Evolutionary conservation across 2,113 vertebrate species (phyloP), one percentile per base, ranked within the genome.

Genomic region (Neopipo cinnamomea): DNA sequence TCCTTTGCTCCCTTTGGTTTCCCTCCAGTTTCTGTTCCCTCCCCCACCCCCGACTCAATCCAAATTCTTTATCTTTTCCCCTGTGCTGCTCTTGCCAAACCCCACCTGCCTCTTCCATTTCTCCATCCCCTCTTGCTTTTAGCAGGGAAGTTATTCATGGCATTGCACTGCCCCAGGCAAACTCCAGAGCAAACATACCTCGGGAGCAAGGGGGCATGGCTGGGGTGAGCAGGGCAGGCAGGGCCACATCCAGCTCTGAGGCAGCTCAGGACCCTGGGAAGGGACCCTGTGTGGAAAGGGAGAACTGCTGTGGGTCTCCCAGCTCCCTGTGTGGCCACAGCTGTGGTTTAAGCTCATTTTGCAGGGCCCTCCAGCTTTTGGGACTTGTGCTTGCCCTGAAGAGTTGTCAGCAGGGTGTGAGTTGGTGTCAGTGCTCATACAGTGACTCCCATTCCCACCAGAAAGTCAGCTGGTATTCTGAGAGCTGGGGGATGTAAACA

Each of bases 141-240:
- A 79, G 94, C 37, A 92, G 56, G 70, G 39, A 96, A 96, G 93
- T 92, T 95, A 96, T 96, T 96, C 77, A 89, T 75, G 93, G 95
- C 89, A 96, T 95, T 95, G 81, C 94, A 95, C 76, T 35, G 93
- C 95, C 94, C 66, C 93, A 94, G 95, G 96, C 94, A 91, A 97
- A 31, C 80, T 87, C 31, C 73, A 65, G 56, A 37, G 21, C 89
- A 75, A 52, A 96, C 91, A 95, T 96, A 95, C 95, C 95, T 96
- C 27, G 66, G 71, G 89, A 95, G 91, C 96, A 92, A 27, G 41
- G 61, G 89, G 93, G 89, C 96, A 96, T 96, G 89, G 95, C 91
- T 91, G 87, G 85, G 87, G 93, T 91, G 73, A 96, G 91, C 88
- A 91, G 91, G 89, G 86, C 49, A 67, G 89, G 83, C 76, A 75